Evolutionary conservation across 2,888 invertebrate genomes (phyloP).

Genomic region (Allygus modestus): DNA sequence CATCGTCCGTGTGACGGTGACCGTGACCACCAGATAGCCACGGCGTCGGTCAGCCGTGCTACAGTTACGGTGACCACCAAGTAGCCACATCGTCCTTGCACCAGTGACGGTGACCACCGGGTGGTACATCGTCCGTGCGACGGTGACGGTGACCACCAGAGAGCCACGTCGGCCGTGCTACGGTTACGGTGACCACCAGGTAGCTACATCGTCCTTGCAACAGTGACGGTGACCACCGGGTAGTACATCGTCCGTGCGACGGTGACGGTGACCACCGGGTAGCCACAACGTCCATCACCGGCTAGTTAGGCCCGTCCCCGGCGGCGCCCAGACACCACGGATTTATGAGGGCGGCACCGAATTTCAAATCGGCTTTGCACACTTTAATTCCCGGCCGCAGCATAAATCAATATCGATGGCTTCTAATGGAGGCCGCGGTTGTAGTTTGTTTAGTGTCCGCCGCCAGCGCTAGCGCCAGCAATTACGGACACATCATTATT

Average conservation of each 20-base stretch:
- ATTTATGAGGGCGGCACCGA: slow-evolving; percentile 61
- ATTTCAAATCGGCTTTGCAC: slow-evolving; percentile 61
- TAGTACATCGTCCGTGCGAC: no score
- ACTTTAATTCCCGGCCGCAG: slow-evolving; percentile 57
- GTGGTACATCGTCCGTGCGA: background rate
- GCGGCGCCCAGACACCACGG: slow-evolving; percentile 25
- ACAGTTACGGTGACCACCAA: background rate
- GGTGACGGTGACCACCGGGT: background rate
- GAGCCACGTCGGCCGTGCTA: background rate
- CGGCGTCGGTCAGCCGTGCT: background rate
- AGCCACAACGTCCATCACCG: slow-evolving; percentile 5
- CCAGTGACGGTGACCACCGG: slow-evolving; percentile 46
- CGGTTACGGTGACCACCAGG: background rate
- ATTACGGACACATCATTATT: slow-evolving; percentile 54
- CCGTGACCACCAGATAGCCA: background rate
- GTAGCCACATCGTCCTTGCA: background rate
- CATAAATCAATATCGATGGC: slow-evolving; percentile 62
- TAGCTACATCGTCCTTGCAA: no score
- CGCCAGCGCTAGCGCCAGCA: slow-evolving; percentile 56
- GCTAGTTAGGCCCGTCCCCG: slow-evolving; percentile 56
- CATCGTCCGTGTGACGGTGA: background rate
- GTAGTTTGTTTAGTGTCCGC: slow-evolving; percentile 56
- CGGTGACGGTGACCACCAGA: background rate
- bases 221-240: no score
- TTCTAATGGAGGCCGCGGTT: slow-evolving; percentile 37